These are phyloP conservation scores for Tricholaema leucomelas DNA, from an alignment of 2,113 vertebrate species.

Conservation along the genomic window DNA sequence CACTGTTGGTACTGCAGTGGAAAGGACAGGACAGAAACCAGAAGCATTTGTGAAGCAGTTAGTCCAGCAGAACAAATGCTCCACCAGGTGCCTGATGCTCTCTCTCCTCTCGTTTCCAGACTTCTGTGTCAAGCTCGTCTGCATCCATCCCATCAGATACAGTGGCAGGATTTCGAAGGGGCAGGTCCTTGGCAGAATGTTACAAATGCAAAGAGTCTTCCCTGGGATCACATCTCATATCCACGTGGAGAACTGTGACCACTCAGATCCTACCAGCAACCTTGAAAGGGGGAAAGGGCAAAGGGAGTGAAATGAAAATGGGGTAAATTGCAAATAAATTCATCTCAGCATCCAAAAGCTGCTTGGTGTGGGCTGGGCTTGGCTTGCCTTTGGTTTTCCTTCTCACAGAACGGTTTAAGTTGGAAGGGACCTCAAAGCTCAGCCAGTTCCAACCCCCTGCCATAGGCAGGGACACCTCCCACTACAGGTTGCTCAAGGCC, in stretches of 20 bases:
- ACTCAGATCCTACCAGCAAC: conserved; percentile 70
- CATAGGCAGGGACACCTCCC: too few species aligned
- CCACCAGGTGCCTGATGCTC: not conserved
- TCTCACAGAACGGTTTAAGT: too few species aligned
- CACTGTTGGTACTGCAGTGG: not conserved
- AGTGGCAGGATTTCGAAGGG: conserved; percentile 74
- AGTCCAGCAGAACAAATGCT: not conserved
- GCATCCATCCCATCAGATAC: conserved; percentile 76
- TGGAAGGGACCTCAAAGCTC: too few species aligned
- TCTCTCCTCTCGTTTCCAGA: conserved; percentile 38
- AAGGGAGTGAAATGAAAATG: not conserved
- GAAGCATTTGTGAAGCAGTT: not conserved
- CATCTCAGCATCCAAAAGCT: conserved; percentile 41
- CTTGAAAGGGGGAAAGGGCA: conserved; percentile 54
- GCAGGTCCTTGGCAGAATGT: conserved; percentile 72
- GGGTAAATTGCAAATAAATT: conserved; percentile 42
- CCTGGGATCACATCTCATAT: conserved; percentile 79
- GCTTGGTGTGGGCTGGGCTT: not conserved
- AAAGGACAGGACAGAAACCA: not conserved
- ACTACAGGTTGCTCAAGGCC: too few species aligned
- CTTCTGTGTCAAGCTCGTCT: conserved; percentile 80
- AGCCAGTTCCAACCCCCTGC: too few species aligned
- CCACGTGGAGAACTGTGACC: conserved; percentile 82
- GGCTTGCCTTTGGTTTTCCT: not conserved
- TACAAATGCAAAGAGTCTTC: conserved; percentile 81